These are phyloP conservation scores for Ahaetulla prasina DNA, from an alignment of 2,113 vertebrate species.

Conservation along the genomic window DNA sequence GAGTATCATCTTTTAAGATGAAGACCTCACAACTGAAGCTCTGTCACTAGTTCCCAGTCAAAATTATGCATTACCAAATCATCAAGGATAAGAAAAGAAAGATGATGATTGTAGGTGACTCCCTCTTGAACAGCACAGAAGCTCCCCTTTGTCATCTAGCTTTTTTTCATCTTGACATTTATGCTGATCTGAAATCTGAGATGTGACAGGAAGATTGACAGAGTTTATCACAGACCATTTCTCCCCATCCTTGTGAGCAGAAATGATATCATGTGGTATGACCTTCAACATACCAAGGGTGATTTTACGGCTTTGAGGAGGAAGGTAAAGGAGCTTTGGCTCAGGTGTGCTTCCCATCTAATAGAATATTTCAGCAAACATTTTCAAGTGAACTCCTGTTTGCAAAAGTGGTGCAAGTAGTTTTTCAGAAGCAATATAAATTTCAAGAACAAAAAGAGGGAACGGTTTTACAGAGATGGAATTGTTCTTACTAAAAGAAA, in stretches of 20 bases:
- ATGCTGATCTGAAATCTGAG: background rate
- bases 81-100: background rate
- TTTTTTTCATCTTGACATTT: background rate
- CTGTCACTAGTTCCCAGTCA: background rate
- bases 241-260: background rate
- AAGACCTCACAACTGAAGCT: background rate
- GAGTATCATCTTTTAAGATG: background rate
- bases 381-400: background rate
- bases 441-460: background rate
- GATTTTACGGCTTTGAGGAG: background rate
- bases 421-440: background rate
- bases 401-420: background rate
- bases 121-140: background rate
- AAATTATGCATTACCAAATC: background rate
- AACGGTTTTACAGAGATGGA: background rate
- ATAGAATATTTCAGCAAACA: background rate
- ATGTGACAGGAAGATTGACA: background rate
- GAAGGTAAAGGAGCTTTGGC: background rate
- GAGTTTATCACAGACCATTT: background rate
- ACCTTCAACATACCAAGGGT: background rate
- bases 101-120: background rate
- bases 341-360: background rate
- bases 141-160: background rate
- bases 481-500: background rate
- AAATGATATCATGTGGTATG: background rate